Base-by-base conservation (phyloP, 2,113 vertebrate genomes). In the Salvelinus fontinalis region DNA sequence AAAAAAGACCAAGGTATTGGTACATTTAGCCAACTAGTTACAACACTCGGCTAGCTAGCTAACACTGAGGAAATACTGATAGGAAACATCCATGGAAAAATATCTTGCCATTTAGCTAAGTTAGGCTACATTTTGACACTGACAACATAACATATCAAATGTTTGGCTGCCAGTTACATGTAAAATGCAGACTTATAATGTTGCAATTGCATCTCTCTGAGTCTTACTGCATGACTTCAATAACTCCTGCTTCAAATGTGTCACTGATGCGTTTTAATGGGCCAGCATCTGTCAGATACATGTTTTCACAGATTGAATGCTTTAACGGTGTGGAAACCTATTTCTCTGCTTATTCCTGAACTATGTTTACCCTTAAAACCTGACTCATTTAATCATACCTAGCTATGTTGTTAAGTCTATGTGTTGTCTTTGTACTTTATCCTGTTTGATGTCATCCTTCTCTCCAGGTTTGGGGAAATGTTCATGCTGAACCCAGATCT, bases 401-500 rank as follows among this genome's bases (percentile, higher is more conserved):
- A 59, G 34, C 18, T 39, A 72, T 6, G 13, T 31, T 24, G 3
- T 48, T 22, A 9, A 57, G 60, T 26, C 67, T 5, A 62, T 34
- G 3, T 34, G 5, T 14, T 39, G 20, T 14, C 6, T 75, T 31
- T 20, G 4, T 39, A 39, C 7, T 9, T 39, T 7, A 39, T 39
- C 34, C 34, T 39, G 34, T 39, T 39, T 39, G 34, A 39, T 39
- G 34, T 8, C 34, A 8, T 39, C 34, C 7, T 39, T 9, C 7
- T 7, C 7, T 73, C 48, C 89, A 97, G 98, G 98, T 98, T 98
- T 86, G 86, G 90, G 65, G 88, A 89, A 34, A 97, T 95, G 0
- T 98, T 99, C 78, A 96, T 94, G 34, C 65, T 99, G 44, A 96
- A 96, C 60, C 67, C 90, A 0, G 92, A 94, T n/a, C 95, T 99